Base-by-base conservation (phyloP, 1,140 invertebrate genomes). In the Hylaeus anthracinus region DNA sequence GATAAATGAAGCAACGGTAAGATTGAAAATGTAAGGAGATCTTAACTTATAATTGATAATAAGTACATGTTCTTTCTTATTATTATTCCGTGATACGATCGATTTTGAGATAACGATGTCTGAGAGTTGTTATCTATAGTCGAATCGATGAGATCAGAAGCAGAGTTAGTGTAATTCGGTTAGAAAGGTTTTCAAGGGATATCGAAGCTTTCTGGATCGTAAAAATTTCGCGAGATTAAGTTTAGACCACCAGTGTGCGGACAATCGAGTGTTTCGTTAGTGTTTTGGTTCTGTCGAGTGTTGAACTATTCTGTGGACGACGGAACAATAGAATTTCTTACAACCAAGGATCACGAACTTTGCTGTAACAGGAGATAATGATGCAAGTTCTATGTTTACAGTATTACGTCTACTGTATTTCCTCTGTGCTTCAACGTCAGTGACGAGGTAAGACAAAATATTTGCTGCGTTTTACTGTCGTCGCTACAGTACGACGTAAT, bases 401-500 rank as follows among this genome's bases (percentile, higher is more conserved):
- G 9, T 26, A 5, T 51, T n/a, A 48, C 10, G 2, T n/a, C 3
- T 26, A 39, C 26, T 37, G 5, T 48, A 58, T 45, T 39, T 45
- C 1, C n/a, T 12, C 14, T 2, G 10, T 43, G 10, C 26, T 6
- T 51, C 26, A 9, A 1, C 3, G 5, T 8, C 65, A 12, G 14
- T 26, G 5, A 8, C 1, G 37, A 43, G 5, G 26, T 14, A 45
- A 55, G 37, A 37, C 14, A 55, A 53, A 72, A 51, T 63, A 65
- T 60, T 61, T 41, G 66, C 45, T 10, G 37, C 53, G 14, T 65
- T 72, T 64, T 79, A 14, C n/a, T 72, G 37, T 48, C 53, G 43
- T n/a, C 37, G 70, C 43, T 58, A 55, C 37, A 26, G 5, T 6
- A 73, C 41, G 45, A 41, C 15, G n/a, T 9, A 51, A 79, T 79